Evolutionary conservation across 37 sponge, comb jelly and placozoan genomes (phyloP).

Genomic region (Beroe ovata): DNA sequence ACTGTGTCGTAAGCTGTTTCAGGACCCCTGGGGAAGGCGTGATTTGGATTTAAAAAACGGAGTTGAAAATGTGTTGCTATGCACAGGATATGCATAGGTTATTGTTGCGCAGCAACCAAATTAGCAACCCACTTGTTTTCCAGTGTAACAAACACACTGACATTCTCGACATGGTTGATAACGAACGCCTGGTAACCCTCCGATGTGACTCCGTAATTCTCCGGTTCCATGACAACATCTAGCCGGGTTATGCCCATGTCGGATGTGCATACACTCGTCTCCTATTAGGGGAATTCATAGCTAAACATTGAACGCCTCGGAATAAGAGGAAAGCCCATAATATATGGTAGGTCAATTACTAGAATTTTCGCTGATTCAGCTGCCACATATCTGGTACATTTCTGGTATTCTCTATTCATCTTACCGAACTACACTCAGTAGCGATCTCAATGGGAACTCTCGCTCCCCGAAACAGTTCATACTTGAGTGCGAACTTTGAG

Average conservation of each 20-base stretch:
- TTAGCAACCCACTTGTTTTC: conserved; percentile 11
- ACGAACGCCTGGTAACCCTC: neutral
- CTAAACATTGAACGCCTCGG: too few relatives aligned
- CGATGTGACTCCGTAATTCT: neutral
- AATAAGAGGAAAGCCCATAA: too few relatives aligned
- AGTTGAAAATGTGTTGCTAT: too few relatives aligned
- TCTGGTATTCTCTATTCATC: neutral
- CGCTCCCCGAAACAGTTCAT: conserved; percentile 6
- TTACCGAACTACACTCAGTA: conserved; percentile 1
- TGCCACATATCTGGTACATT: too few relatives aligned
- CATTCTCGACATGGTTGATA: conserved; percentile 40
- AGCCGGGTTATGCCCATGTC: neutral
- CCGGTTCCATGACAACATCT: neutral
- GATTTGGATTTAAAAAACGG: too few relatives aligned
- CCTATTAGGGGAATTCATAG: too few relatives aligned
- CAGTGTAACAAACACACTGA: neutral
- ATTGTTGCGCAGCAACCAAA: too few relatives aligned
- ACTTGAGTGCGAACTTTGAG: conserved; percentile 31
- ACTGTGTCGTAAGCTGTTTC: conserved; percentile 3
- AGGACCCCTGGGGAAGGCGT: neutral
- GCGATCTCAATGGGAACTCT: neutral
- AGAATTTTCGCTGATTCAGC: too few relatives aligned
- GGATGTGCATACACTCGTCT: conserved; percentile 6
- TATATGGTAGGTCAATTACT: too few relatives aligned
- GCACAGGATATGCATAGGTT: too few relatives aligned